Conservation (phyloP, 1,140 invertebrate species). For the Apis florea region DNA sequence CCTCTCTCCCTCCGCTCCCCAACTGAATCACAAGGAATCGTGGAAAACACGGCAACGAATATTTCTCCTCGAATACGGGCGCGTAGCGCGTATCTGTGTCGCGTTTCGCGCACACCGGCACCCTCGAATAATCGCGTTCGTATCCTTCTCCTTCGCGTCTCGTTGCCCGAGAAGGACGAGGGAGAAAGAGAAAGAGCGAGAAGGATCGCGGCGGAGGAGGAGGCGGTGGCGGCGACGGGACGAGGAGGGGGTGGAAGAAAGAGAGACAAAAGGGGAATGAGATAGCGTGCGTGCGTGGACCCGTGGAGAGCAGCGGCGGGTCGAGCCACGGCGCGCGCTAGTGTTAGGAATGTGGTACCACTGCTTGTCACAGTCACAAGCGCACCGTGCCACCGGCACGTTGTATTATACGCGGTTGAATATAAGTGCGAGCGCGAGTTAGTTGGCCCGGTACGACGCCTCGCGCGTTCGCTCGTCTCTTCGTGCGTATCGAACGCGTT, state of each 20-base stretch:
- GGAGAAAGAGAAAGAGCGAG: no score
- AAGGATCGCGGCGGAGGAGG: constrained; percentile 7
- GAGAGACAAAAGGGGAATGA: constrained; percentile 12
- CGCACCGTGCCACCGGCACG: constrained; percentile 52
- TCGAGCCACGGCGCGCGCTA: constrained; percentile 65
- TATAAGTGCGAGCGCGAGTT: constrained; percentile 29
- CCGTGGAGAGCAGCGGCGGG: constrained; percentile 40
- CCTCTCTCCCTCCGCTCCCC: no score
- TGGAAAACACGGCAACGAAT: not conserved
- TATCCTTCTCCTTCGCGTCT: constrained; percentile 53
- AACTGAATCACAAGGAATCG: not conserved
- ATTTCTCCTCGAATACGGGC: no score
- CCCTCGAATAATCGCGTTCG: constrained; percentile 49
- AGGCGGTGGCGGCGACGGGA: not conserved
- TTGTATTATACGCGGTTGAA: constrained; percentile 57
- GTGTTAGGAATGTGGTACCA: constrained; percentile 81
- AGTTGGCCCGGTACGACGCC: constrained; percentile 26
- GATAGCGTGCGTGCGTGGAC: constrained; percentile 48
- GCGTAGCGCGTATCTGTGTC: not conserved
- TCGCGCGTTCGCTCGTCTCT: not conserved
- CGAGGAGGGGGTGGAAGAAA: not conserved
- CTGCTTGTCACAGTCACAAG: constrained; percentile 79
- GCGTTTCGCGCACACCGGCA: constrained; percentile 36
- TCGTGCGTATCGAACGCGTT: not conserved
- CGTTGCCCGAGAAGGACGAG: no score